phyloP scores from a whole-genome alignment of 1,140 invertebrate genomes.

The Hycleus phaleratus region DNA sequence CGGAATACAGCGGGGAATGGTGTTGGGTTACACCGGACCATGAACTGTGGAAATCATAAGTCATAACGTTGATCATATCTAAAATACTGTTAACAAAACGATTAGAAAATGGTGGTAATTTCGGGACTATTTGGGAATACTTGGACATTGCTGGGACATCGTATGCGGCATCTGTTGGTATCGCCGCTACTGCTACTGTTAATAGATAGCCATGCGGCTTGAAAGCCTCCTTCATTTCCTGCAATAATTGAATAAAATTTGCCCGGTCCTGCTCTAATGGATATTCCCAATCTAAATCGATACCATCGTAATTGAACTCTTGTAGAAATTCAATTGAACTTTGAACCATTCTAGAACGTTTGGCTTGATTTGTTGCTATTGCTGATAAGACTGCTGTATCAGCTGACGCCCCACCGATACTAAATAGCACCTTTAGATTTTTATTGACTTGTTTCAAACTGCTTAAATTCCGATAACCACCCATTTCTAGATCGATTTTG shows the following conservation, averaged over 20 bases:
- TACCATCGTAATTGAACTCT: slow-evolving; percentile 68
- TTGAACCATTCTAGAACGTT: slow-evolving; percentile 32
- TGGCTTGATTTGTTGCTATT: slow-evolving; percentile 19
- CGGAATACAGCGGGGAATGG: no score
- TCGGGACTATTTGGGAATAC: slow-evolving; percentile 45
- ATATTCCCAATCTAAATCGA: slow-evolving; percentile 82
- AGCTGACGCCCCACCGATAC: slow-evolving; percentile 71
- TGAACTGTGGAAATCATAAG: slow-evolving; percentile 50
- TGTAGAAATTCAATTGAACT: slow-evolving; percentile 51
- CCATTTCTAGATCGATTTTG: slow-evolving; percentile 39
- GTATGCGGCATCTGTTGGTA: slow-evolving; percentile 44
- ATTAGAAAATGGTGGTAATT: slow-evolving; percentile 7
- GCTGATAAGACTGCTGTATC: slow-evolving; percentile 54
- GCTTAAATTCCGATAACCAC: slow-evolving; percentile 44
- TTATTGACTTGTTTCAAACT: slow-evolving; percentile 52
- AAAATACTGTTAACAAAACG: slow-evolving; percentile 45
- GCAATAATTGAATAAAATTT: slow-evolving; percentile 25
- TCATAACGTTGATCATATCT: slow-evolving; percentile 59
- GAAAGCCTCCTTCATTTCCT: slow-evolving; percentile 25
- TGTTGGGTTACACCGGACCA: not conserved
- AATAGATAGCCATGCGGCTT: slow-evolving; percentile 20
- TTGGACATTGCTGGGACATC: slow-evolving; percentile 86
- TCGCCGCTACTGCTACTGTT: slow-evolving; percentile 17
- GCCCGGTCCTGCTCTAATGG: slow-evolving; percentile 46
- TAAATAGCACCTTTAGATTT: slow-evolving; percentile 55